Base-by-base conservation (phyloP, 2,888 invertebrate species). In the Caenorhabditis wallacei region DNA sequence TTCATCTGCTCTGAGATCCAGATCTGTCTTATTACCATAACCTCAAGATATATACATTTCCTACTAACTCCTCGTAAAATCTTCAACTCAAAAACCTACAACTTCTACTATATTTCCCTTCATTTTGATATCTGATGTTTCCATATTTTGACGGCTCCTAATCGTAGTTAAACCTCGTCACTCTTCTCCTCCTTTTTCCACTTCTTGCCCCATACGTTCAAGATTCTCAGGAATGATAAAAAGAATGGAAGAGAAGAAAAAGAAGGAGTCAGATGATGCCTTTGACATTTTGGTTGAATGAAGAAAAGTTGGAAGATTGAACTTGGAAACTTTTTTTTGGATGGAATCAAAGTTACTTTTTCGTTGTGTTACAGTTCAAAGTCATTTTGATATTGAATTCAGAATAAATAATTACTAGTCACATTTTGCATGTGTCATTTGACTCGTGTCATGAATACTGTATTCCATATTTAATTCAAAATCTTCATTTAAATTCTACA, bases 121-220 rank as follows among this genome's bases (percentile, higher is more conserved):
- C 20, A 22, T 51, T 76, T 66, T 66, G 43, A 66, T 66, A 75
- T 78, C 69, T 69, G 69, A 78, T 78, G 66, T 63, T 63, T 68
- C 66, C 46, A 78, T 78, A 78, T 78, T 68, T 69, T 78, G 78
- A 78, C 78, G 78, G 78, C 78, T 78, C 69, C 69, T 78, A 78
- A 78, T 78, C 78, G 69, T 59, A 78, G 78, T 78, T 78, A 78
- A 78, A 78, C 78, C 69, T 61, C 69, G 53, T 66, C 76, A 61
- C 66, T 56, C 46, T 24, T 18, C 69, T 56, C n/a, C n/a, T 46
- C 24, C 66, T 20, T 64, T 53, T 68, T 24, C 71, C 22, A 40
- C 24, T 57, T 59, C 61, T 40, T 64, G 54, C 66, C 53, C 76
- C 51, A 68, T 76, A 78, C 69, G 78, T 78, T 78, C 78, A 18